Evolutionary conservation across 2,888 invertebrate genomes (phyloP).

Genomic region (Drosophila pegasa): DNA sequence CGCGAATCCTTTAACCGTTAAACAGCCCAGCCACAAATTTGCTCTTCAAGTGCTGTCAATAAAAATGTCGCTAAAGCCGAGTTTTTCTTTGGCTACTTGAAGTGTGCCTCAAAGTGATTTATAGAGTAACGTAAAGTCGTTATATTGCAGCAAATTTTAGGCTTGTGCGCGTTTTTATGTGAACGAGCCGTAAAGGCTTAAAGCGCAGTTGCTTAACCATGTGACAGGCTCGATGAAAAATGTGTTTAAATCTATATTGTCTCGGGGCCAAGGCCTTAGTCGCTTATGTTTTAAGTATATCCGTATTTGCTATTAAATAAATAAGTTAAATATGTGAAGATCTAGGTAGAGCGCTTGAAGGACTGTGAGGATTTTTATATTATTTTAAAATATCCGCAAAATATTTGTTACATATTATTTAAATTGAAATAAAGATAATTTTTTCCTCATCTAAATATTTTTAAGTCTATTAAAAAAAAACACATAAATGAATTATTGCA

Average conservation of each 20-base stretch:
- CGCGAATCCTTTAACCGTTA: conserved; percentile 20
- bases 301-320: too few relatives aligned
- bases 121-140: neutral
- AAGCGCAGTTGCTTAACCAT: neutral
- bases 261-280: too few relatives aligned
- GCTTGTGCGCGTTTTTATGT: neutral
- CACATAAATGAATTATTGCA: too few relatives aligned
- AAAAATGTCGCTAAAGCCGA: conserved; percentile 1
- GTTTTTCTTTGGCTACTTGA: neutral
- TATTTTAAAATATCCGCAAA: too few relatives aligned
- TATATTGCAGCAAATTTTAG: neutral
- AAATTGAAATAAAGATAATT: too few relatives aligned
- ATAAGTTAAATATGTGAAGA: too few relatives aligned
- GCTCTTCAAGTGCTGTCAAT: conserved; percentile 35
- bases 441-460: too few relatives aligned
- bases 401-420: too few relatives aligned
- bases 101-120: neutral
- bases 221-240: neutral
- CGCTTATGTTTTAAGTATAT: neutral
- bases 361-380: too few relatives aligned
- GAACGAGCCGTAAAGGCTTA: neutral
- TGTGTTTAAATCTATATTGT: neutral
- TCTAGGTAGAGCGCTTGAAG: too few relatives aligned
- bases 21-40: conserved; percentile 21
- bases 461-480: too few relatives aligned